These are phyloP conservation scores for Amorpha juglandis DNA, from an alignment of 2,888 invertebrate genomes.

Conservation along the genomic window DNA sequence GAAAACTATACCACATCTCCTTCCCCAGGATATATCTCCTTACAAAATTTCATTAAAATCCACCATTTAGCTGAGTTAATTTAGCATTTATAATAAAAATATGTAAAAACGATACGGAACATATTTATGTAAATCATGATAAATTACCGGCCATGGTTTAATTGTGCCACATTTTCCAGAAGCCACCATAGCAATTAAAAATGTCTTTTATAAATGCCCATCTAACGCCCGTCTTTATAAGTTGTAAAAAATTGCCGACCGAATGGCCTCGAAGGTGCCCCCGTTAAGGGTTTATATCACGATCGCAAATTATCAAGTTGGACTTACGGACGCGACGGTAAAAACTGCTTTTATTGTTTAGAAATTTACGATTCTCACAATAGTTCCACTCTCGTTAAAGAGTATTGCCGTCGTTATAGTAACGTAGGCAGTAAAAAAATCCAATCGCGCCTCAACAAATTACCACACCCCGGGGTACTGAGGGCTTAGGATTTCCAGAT, in stretches of 20 bases:
- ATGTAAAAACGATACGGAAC: not conserved
- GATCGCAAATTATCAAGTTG: constrained; percentile 51
- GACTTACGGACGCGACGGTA: constrained; percentile 31
- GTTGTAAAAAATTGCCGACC: not conserved
- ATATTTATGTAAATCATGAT: constrained; percentile 12
- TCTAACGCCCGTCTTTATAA: not conserved
- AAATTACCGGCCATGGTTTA: constrained; percentile 1
- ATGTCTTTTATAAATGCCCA: not conserved
- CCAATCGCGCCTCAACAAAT: constrained; percentile 49
- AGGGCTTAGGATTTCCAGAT: constrained; percentile 29
- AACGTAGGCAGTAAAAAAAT: constrained; percentile 51
- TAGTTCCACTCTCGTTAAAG: constrained; percentile 38
- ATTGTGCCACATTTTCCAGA: constrained; percentile 5
- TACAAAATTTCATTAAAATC: no score
- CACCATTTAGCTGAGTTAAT: no score
- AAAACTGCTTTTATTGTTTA: constrained; percentile 47
- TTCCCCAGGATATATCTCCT: no score
- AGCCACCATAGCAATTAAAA: not conserved
- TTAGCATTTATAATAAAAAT: no score
- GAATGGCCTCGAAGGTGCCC: not conserved
- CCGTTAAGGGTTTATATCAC: constrained; percentile 52
- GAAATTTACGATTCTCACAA: constrained; percentile 40
- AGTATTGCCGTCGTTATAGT: constrained; percentile 41
- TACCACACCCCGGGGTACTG: constrained; percentile 41
- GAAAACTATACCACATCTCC: no score